A percentile compares a stretch with the other conserved stretches of the same genome.
phyloP scores from a whole-genome alignment of 2,797 vertebrate species.

The Philypnodon macrostomus region DNA sequence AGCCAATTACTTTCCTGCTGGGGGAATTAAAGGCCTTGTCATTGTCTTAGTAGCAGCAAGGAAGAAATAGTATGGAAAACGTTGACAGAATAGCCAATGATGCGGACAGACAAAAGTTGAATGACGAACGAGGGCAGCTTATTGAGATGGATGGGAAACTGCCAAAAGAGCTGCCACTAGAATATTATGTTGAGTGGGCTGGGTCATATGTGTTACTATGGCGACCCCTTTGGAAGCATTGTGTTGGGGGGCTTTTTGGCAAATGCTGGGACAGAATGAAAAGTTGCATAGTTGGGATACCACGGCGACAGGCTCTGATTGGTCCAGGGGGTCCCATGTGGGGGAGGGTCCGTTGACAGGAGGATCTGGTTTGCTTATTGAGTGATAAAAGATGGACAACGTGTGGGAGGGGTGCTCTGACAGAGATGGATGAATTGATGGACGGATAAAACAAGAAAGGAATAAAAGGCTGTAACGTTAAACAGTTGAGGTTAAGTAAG shows the following conservation, averaged over 20 bases:
- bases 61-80: neutral
- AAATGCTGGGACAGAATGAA: conserved; percentile 60
- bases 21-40: conserved; percentile 33
- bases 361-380: conserved; percentile 75
- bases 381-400: conserved; percentile 66
- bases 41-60: neutral
- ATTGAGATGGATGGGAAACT: conserved; percentile 68
- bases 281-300: conserved; percentile 74
- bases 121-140: conserved; percentile 39
- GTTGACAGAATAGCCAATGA: conserved; percentile 31
- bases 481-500: conserved; percentile 38
- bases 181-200: conserved; percentile 61
- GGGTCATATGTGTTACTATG: conserved; percentile 60
- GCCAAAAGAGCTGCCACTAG: no score
- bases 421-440: conserved; percentile 60
- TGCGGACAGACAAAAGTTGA: conserved; percentile 47
- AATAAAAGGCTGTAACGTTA: conserved; percentile 24
- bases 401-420: conserved; percentile 54
- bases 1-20: conserved; percentile 56
- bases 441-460: conserved; percentile 42
- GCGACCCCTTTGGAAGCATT: conserved; percentile 45
- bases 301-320: conserved; percentile 59
- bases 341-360: conserved; percentile 54
- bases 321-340: conserved; percentile 41
- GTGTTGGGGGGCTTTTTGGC: conserved; percentile 36